Base-by-base conservation (phyloP, 2,797 vertebrate species). In the Acropternis orthonyx region DNA sequence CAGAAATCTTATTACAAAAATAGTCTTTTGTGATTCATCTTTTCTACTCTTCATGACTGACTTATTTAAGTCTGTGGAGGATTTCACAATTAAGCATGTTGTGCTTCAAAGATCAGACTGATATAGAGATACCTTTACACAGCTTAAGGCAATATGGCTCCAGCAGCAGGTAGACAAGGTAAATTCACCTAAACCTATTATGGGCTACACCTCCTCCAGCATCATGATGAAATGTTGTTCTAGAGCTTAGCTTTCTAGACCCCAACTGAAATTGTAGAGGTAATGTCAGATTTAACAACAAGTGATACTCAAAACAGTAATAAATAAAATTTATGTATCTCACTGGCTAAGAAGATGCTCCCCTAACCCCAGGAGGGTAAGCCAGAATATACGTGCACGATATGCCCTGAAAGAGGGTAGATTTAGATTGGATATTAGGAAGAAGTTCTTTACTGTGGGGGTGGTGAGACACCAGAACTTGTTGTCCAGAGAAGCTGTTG, bases 361-460 rank as follows among this genome's bases (percentile, higher is more conserved):
- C 12, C 19, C 18, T 75, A 51, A 41, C 1, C 3, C 5, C 37
- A 27, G n/a, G 4, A 61, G 20, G 19, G 4, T 32, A 54, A 75
- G 22, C 4, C 55, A 75, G 55, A 65, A 23, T 8, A 65, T 21
- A 4, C 24, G 21, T 1, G 3, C 0, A 8, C 3, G 3, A 13
- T 59, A 34, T 30, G 19, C 26, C 34, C 26, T 41, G 30, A 78
- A 52, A 52, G 4, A 18, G 15, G 5, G 13, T 24, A 59, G 30
- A 36, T 59, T 78, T 59, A 48, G 22, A 39, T 20, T 27, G 8
- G 17, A 34, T 59, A 58, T 58, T 27, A 39, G 8, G 28, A 52
- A 46, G 17, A 66, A 78, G 59, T 36, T 66, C 7, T 59, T 66
- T 72, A 20, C 15, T 72, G 4, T 54, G 34, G 41, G 24, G 12